phyloP scores from a whole-genome alignment of 2,113 vertebrate species.

The Eulacestoma nigropectus region DNA sequence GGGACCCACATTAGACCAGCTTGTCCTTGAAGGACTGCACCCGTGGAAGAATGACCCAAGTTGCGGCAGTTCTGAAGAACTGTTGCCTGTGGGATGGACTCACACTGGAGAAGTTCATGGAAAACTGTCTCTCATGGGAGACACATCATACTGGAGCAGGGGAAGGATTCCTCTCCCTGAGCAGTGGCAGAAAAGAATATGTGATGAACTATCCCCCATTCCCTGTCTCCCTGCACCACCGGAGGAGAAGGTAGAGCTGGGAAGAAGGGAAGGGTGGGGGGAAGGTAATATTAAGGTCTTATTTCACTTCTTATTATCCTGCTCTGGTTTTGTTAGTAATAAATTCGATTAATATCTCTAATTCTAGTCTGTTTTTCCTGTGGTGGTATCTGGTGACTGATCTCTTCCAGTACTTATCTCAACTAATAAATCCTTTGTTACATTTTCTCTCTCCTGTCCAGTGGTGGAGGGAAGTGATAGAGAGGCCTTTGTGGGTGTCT shows the following conservation, averaged over 20 bases:
- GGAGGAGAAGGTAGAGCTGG: not conserved
- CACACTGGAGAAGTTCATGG: not conserved
- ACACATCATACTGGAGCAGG: not conserved
- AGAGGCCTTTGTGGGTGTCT: not conserved
- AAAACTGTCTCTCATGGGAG: not conserved
- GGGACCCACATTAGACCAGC: rapidly evolving
- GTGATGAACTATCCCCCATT: not conserved
- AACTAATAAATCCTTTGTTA: not conserved
- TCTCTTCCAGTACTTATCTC: not conserved
- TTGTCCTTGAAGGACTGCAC: not conserved
- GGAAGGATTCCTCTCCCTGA: not conserved
- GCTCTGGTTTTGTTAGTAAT: not conserved
- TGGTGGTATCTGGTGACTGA: not conserved
- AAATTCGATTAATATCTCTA: not conserved
- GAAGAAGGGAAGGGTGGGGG: not conserved
- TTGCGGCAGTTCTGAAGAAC: not conserved
- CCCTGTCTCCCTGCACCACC: not conserved
- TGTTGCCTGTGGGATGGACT: not conserved
- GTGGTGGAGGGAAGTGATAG: not conserved
- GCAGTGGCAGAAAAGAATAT: not conserved
- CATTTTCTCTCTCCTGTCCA: not conserved
- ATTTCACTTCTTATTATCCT: not conserved
- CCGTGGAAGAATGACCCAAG: rapidly evolving
- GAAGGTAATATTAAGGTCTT: not conserved
- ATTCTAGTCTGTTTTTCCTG: not conserved